phyloP scores from a whole-genome alignment of 2,113 vertebrate genomes.

The Myotis brandtii region DNA sequence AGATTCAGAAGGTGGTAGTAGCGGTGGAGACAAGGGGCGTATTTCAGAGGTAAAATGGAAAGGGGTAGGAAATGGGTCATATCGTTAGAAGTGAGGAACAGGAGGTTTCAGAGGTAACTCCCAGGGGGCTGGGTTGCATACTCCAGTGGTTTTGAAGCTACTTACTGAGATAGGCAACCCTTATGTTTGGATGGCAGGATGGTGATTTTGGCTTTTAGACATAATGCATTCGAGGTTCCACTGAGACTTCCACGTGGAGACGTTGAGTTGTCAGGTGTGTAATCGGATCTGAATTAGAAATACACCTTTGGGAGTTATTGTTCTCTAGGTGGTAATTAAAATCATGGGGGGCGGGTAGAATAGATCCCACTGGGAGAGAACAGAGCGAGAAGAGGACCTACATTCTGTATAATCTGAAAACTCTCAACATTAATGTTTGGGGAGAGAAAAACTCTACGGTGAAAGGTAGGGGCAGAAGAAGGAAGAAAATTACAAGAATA shows the following conservation, averaged over 20 bases:
- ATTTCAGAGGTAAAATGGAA: neutral
- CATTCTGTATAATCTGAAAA: neutral
- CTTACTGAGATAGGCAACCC: neutral
- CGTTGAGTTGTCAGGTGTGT: neutral
- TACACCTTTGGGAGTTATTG: neutral
- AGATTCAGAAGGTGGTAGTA: neutral
- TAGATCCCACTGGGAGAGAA: neutral
- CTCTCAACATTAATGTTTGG: neutral
- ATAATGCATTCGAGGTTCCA: neutral
- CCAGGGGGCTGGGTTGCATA: too few species aligned
- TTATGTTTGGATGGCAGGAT: neutral
- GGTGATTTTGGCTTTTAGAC: neutral
- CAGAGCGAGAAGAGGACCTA: neutral
- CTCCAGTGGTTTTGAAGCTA: neutral
- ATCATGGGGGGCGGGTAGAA: neutral
- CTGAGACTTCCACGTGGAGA: neutral
- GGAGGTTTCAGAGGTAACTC: neutral
- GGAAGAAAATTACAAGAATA: neutral
- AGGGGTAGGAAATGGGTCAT: neutral
- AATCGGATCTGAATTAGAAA: neutral
- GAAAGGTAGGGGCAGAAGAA: neutral
- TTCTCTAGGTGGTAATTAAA: neutral
- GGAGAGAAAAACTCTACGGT: neutral
- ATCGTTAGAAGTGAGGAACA: neutral
- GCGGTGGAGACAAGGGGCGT: neutral